These are phyloP conservation scores for Gracilinanus agilis DNA, from an alignment of 2,113 vertebrate species.

Conservation along the genomic window DNA sequence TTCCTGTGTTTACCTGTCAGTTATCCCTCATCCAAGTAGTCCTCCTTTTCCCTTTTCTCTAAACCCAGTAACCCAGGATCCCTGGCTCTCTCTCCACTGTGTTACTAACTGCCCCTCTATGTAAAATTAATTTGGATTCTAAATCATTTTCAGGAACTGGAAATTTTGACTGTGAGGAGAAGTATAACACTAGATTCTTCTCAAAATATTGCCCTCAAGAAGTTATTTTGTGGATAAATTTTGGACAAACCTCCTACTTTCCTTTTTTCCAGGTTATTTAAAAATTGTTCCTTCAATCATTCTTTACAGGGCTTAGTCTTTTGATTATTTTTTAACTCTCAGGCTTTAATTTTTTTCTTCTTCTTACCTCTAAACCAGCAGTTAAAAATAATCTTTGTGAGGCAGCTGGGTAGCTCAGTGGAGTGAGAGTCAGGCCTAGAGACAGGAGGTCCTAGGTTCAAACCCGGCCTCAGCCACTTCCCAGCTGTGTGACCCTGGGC, in stretches of 20 bases:
- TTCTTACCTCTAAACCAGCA: not conserved
- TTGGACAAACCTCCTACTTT: not conserved
- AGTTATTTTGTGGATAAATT: not conserved
- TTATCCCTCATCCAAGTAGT: too few relatives aligned
- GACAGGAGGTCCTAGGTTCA: too few relatives aligned
- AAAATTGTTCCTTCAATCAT: not conserved
- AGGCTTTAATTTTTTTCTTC: not conserved
- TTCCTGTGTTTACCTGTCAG: too few relatives aligned
- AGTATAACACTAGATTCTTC: not conserved
- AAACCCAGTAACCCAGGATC: too few relatives aligned
- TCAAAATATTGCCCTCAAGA: not conserved
- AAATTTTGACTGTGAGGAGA: not conserved
- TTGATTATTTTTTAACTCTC: not conserved
- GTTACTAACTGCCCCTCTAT: too few relatives aligned
- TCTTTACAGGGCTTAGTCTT: not conserved
- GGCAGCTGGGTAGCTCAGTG: too few relatives aligned
- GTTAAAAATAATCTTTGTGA: not conserved
- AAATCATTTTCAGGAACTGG: not conserved
- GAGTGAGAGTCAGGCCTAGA: too few relatives aligned
- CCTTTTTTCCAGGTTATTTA: not conserved
- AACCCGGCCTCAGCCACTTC: too few relatives aligned
- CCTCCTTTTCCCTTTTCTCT: too few relatives aligned
- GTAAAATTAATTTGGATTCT: not conserved
- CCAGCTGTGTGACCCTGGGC: too few relatives aligned
- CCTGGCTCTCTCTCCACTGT: too few relatives aligned